Conservation (phyloP, 2,113 vertebrate species). For the Canis aureus region DNA sequence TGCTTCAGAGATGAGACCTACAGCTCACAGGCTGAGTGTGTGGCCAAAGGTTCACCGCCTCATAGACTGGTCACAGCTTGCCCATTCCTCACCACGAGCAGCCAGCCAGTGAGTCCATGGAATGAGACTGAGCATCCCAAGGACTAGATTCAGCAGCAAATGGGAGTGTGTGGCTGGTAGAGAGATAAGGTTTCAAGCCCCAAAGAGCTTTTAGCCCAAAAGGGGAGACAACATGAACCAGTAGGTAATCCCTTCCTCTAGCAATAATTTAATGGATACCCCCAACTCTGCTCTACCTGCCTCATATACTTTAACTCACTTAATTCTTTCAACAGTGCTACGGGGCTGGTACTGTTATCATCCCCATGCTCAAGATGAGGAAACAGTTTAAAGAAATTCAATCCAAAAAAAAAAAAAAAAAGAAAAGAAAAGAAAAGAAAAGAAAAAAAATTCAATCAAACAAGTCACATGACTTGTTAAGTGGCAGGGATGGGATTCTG, state of each 20-base stretch:
- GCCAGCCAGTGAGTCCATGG: not conserved
- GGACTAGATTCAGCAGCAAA: not conserved
- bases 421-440: too few relatives aligned
- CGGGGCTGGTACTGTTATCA: too few relatives aligned
- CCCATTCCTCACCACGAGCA: not conserved
- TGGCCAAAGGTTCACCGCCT: too few relatives aligned
- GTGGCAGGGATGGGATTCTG: not conserved
- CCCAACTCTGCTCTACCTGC: fast-evolving
- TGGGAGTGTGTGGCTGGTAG: not conserved
- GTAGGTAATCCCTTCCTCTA: not conserved
- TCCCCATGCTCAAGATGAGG: not conserved
- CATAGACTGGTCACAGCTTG: not conserved
- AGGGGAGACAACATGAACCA: not conserved
- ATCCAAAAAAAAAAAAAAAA: too few relatives aligned
- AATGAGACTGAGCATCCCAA: not conserved
- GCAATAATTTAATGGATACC: not conserved
- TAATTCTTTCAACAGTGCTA: not conserved
- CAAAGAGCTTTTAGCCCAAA: not conserved
- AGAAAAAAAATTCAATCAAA: too few relatives aligned
- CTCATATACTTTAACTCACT: not conserved
- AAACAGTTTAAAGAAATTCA: not conserved
- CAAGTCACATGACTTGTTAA: not conserved
- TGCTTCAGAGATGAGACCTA: not conserved
- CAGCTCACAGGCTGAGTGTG: not conserved
- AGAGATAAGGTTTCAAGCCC: not conserved